These are phyloP conservation scores for Bombus turneri DNA, from an alignment of 1,140 invertebrate genomes.

Conservation along the genomic window DNA sequence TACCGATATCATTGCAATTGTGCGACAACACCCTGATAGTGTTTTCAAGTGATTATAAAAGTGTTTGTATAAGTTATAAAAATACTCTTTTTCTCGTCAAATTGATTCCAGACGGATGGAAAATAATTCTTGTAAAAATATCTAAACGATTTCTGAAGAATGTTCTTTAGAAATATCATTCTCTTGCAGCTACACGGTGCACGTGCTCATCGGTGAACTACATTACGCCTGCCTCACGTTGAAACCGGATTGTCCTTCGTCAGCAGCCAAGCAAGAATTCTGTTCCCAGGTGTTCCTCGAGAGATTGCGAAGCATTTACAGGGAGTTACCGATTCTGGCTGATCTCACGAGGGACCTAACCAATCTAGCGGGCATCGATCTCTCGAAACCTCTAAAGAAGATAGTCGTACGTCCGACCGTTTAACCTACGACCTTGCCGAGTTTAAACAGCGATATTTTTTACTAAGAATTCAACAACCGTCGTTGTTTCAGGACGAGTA, in stretches of 20 bases:
- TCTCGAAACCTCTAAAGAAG: conserved; percentile 69
- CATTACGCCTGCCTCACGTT: conserved; percentile 70
- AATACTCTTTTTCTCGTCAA: too few relatives aligned
- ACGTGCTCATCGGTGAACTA: conserved; percentile 69
- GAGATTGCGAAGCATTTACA: conserved; percentile 67
- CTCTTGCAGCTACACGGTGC: conserved; percentile 67
- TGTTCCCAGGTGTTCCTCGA: conserved; percentile 68
- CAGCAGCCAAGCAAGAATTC: conserved; percentile 50
- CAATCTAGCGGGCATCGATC: conserved; percentile 56
- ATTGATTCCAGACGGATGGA: too few relatives aligned
- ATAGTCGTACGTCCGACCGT: conserved; percentile 62
- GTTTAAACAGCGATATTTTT: neutral
- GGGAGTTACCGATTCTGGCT: conserved; percentile 70
- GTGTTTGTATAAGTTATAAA: too few relatives aligned
- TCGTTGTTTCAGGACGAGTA: conserved; percentile 60
- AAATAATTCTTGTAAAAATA: neutral
- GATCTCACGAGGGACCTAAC: conserved; percentile 70
- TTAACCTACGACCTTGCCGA: neutral
- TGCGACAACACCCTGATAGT: too few relatives aligned
- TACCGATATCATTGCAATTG: too few relatives aligned
- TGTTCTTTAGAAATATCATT: neutral
- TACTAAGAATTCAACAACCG: neutral
- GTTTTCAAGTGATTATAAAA: too few relatives aligned
- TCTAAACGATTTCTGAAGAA: neutral
- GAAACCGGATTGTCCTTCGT: conserved; percentile 55